Conservation (phyloP, 1,140 invertebrate genomes). For the Acyrthosiphon pisum region DNA sequence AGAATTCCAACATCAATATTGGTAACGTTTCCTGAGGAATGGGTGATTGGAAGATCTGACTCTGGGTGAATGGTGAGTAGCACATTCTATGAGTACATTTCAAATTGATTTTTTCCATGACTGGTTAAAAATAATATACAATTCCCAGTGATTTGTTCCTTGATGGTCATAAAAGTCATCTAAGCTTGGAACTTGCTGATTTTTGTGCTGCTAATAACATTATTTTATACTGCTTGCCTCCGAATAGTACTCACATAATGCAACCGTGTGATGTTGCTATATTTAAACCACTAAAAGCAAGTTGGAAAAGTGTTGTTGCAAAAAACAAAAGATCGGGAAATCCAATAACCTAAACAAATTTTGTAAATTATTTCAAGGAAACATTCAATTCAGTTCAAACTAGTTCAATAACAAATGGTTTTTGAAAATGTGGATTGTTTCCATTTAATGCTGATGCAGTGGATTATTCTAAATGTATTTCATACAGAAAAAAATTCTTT, state of each 20-base stretch:
- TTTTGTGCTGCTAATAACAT: constrained; percentile 59
- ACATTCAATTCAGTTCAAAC: not conserved
- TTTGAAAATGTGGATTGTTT: not conserved
- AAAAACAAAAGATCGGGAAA: constrained; percentile 41
- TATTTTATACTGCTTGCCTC: constrained; percentile 63
- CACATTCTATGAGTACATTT: no score
- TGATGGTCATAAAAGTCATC: no score
- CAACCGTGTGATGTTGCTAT: constrained; percentile 64
- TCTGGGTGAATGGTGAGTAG: no score
- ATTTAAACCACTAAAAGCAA: constrained; percentile 62
- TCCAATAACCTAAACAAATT: not conserved
- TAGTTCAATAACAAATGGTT: not conserved
- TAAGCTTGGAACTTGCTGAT: no score
- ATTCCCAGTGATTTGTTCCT: no score
- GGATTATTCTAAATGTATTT: not conserved
- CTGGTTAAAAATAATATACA: no score
- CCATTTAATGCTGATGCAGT: not conserved
- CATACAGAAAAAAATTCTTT: not conserved
- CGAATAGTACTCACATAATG: constrained; percentile 64
- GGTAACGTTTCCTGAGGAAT: no score
- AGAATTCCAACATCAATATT: no score
- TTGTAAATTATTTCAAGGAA: not conserved
- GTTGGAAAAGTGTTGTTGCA: constrained; percentile 62
- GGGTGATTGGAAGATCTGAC: no score
- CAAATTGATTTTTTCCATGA: no score